phyloP scores from a whole-genome alignment of 2,113 vertebrate genomes.

The Sylvilagus bachmani region DNA sequence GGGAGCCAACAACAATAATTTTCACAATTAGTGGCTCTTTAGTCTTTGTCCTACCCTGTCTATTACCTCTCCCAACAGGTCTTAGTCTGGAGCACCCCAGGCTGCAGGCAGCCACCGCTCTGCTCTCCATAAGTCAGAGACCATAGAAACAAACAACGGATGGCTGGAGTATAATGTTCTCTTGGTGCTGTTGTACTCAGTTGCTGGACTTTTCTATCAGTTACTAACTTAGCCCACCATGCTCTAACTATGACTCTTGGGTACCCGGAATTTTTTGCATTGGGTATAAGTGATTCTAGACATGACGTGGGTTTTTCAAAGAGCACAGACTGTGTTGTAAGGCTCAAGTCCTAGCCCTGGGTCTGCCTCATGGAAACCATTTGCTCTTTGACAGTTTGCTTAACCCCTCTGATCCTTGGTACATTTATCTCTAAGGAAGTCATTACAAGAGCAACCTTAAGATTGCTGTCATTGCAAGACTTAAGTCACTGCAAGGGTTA shows the following conservation, averaged over 20 bases:
- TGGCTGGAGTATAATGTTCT: neutral
- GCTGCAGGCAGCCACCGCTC: neutral
- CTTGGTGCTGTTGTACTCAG: neutral
- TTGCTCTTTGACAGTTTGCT: conserved; percentile 29
- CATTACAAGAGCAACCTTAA: neutral
- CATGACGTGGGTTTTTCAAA: neutral
- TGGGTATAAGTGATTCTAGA: neutral
- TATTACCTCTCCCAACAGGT: neutral
- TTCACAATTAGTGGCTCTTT: neutral
- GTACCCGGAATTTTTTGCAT: neutral
- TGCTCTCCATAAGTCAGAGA: neutral
- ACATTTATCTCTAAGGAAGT: conserved; percentile 27
- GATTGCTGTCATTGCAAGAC: conserved; percentile 20
- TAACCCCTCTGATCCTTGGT: neutral
- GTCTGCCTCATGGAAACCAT: neutral
- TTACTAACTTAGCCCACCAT: neutral
- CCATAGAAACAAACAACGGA: neutral
- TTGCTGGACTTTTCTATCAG: conserved; percentile 12
- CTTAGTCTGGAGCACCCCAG: neutral
- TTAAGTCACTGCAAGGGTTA: conserved; percentile 22
- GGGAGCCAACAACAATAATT: neutral
- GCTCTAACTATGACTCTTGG: neutral
- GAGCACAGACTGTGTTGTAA: neutral
- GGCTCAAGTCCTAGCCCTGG: neutral
- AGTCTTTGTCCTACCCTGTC: neutral